phyloP scores from a whole-genome alignment of 2,888 invertebrate genomes.

The Pachliopta kotzebuea region DNA sequence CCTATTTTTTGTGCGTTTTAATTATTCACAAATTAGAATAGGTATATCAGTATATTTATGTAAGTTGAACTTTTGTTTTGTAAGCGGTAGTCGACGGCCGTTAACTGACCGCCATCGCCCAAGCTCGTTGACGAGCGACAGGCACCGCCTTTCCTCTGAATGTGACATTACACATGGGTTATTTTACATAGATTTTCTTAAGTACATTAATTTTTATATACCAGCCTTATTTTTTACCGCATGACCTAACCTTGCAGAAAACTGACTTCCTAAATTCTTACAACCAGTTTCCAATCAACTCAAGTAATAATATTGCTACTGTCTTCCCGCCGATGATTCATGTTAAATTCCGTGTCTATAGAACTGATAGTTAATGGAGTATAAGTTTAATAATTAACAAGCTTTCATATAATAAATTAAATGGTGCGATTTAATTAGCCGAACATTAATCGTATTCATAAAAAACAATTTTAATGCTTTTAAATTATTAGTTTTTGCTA shows the following conservation, averaged over 20 bases:
- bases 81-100: conserved; percentile 51
- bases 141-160: conserved; percentile 64
- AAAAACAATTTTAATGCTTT: too few species aligned
- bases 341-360: conserved; percentile 26
- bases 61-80: conserved; percentile 35
- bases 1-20: conserved; percentile 31
- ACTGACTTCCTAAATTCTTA: conserved; percentile 34
- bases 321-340: conserved; percentile 38
- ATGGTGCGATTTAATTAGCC: too few species aligned
- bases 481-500: too few species aligned
- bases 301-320: conserved; percentile 32
- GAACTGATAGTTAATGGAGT: conserved; percentile 8
- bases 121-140: conserved; percentile 57
- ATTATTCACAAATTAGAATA: conserved; percentile 9
- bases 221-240: conserved; percentile 27
- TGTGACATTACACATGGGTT: conserved; percentile 43
- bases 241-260: conserved; percentile 45
- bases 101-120: conserved; percentile 79
- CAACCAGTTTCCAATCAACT: conserved; percentile 29
- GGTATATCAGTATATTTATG: conserved; percentile 22
- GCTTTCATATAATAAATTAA: too few species aligned
- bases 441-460: too few species aligned
- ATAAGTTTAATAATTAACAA: not conserved
- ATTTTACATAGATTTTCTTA: conserved; percentile 33
- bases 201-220: conserved; percentile 23